Evolutionary conservation across 2,888 invertebrate genomes (phyloP).

Genomic region (Netelia melanura): DNA sequence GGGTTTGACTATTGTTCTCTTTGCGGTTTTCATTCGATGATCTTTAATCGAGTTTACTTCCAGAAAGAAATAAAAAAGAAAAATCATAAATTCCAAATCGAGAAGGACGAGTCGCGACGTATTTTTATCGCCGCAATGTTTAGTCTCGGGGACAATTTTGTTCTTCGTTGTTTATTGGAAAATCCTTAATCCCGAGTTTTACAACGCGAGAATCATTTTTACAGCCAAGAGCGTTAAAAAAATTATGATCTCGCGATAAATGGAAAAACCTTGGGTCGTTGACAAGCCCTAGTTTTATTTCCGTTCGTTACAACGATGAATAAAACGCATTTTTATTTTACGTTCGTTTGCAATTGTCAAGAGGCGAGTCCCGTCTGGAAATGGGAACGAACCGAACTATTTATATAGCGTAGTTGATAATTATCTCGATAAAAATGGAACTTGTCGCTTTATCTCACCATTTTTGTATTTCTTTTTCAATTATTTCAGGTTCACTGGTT

Average conservation of each 20-base stretch:
- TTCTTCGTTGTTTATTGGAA: conserved; percentile 2
- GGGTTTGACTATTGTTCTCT: too few species aligned
- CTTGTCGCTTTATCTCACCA: not conserved
- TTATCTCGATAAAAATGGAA: conserved; percentile 2
- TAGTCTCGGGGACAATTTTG: not conserved
- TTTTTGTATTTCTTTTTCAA: not conserved
- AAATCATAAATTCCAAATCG: too few species aligned
- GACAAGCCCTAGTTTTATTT: too few species aligned
- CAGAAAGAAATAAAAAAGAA: too few species aligned
- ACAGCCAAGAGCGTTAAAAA: too few species aligned
- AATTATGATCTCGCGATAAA: too few species aligned
- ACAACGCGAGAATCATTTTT: not conserved
- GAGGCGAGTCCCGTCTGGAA: not conserved
- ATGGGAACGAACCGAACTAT: not conserved
- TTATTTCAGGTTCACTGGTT: conserved; percentile 93
- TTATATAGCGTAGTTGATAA: not conserved
- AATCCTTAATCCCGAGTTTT: not conserved
- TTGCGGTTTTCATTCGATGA: too few species aligned
- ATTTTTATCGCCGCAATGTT: too few species aligned
- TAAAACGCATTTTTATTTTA: not conserved
- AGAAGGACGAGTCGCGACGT: not conserved
- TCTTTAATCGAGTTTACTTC: too few species aligned
- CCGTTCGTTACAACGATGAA: too few species aligned
- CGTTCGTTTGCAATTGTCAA: not conserved
- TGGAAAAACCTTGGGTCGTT: too few species aligned